Evolutionary conservation across 2,888 invertebrate genomes (phyloP).

Genomic region (Anodontia alba): DNA sequence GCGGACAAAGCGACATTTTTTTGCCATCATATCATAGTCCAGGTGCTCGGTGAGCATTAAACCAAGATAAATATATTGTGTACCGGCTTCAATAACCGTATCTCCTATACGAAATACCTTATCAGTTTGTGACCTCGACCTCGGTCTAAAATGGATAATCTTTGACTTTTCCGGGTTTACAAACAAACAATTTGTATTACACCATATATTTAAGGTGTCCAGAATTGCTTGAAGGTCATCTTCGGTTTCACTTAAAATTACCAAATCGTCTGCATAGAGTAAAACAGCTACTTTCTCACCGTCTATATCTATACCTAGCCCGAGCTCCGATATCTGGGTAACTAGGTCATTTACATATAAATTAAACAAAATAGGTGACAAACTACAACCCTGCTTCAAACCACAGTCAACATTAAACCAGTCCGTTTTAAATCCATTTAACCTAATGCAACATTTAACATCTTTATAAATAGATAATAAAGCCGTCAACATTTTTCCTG

Average conservation of each 20-base stretch:
- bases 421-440: constrained; percentile 15
- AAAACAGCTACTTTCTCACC: constrained; percentile 25
- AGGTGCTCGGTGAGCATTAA: too few relatives aligned
- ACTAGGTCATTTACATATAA: constrained; percentile 14
- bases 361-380: constrained; percentile 4
- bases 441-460: constrained; percentile 12
- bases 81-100: too few relatives aligned
- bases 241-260: constrained; percentile 17
- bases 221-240: constrained; percentile 19
- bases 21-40: too few relatives aligned
- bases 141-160: too few relatives aligned
- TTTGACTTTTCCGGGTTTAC: too few relatives aligned
- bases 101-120: too few relatives aligned
- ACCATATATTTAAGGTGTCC: not conserved
- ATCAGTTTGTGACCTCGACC: too few relatives aligned
- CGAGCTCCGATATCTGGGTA: not conserved
- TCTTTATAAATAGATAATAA: constrained; percentile 16
- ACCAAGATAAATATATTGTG: too few relatives aligned
- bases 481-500: not conserved
- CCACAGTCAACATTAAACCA: constrained; percentile 3
- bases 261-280: constrained; percentile 31
- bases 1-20: too few relatives aligned
- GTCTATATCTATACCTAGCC: not conserved
- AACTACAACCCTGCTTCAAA: constrained; percentile 11
- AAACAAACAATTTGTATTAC: not conserved